A percentile compares a stretch with the other conserved stretches of the same genome.
Conservation (phyloP, 2,888 invertebrate species). For the Acleris laterana region DNA sequence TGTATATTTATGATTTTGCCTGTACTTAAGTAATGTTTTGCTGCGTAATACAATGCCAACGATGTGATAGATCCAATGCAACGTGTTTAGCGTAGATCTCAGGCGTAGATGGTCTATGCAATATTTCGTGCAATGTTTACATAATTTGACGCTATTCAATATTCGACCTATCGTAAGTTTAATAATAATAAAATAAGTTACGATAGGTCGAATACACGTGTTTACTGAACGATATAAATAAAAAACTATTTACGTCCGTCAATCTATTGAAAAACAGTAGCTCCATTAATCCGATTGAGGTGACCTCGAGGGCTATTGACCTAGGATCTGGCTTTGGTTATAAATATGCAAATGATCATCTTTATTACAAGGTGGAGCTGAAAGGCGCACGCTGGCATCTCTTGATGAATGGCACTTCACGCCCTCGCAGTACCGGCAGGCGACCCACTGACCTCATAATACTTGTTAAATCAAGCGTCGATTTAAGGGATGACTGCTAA, state of each 20-base stretch:
- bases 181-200: too few relatives aligned
- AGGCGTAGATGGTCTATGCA: too few relatives aligned
- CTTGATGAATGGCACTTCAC: conserved; percentile 51
- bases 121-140: too few relatives aligned
- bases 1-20: too few relatives aligned
- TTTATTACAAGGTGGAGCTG: conserved; percentile 48
- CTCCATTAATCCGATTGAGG: conserved; percentile 21
- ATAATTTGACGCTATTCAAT: too few relatives aligned
- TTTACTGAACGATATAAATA: neutral
- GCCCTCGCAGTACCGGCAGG: conserved; percentile 46
- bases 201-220: too few relatives aligned
- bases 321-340: conserved; percentile 42
- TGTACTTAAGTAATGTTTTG: too few relatives aligned
- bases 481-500: conserved; percentile 12
- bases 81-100: too few relatives aligned
- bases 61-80: too few relatives aligned
- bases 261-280: conserved; percentile 18
- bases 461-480: conserved; percentile 13
- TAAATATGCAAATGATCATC: conserved; percentile 52
- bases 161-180: too few relatives aligned
- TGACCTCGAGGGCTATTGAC: conserved; percentile 42
- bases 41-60: too few relatives aligned
- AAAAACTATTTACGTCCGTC: conserved; percentile 1
- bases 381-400: conserved; percentile 46
- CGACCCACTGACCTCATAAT: conserved; percentile 49